phyloP scores from a whole-genome alignment of 2,113 vertebrate genomes.

The Gobius niger region DNA sequence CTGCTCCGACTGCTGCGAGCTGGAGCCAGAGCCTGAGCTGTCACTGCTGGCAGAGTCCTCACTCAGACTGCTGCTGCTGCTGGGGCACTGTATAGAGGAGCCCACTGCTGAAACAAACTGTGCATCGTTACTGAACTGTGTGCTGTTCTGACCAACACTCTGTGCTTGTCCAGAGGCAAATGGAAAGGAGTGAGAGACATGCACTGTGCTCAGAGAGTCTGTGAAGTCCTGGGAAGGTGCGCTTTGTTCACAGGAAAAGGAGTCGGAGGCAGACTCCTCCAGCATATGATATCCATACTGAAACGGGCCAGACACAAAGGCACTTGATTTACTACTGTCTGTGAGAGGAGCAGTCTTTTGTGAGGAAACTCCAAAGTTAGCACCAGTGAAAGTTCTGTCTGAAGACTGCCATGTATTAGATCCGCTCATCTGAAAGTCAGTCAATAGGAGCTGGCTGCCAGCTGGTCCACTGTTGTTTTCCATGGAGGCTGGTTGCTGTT shows the following conservation, averaged over 20 bases:
- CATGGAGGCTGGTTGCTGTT: constrained; percentile 71
- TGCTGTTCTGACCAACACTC: constrained; percentile 62
- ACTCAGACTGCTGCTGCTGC: constrained; percentile 61
- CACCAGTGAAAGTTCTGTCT: constrained; percentile 84
- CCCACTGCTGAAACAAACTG: constrained; percentile 76
- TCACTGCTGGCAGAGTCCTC: constrained; percentile 75
- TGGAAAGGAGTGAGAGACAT: constrained; percentile 77
- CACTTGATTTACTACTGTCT: constrained; percentile 74
- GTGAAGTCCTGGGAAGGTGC: constrained; percentile 76
- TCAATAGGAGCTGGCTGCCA: constrained; percentile 77
- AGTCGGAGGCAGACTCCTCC: constrained; percentile 76
- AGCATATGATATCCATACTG: constrained; percentile 83
- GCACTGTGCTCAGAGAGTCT: constrained; percentile 68
- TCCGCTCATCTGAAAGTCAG: constrained; percentile 82
- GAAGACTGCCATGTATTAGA: constrained; percentile 82
- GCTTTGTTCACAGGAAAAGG: constrained; percentile 71
- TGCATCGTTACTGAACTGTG: constrained; percentile 71
- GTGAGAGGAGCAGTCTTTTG: constrained; percentile 79
- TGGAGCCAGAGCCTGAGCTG: constrained; percentile 78
- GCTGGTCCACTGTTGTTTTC: constrained; percentile 68
- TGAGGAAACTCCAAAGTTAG: constrained; percentile 79
- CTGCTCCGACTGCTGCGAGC: constrained; percentile 80
- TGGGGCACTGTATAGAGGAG: constrained; percentile 73
- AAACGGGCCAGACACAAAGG: constrained; percentile 74
- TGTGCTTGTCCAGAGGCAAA: constrained; percentile 81